Base-by-base conservation (phyloP, 2,888 invertebrate genomes). In the Gari tellinella region DNA sequence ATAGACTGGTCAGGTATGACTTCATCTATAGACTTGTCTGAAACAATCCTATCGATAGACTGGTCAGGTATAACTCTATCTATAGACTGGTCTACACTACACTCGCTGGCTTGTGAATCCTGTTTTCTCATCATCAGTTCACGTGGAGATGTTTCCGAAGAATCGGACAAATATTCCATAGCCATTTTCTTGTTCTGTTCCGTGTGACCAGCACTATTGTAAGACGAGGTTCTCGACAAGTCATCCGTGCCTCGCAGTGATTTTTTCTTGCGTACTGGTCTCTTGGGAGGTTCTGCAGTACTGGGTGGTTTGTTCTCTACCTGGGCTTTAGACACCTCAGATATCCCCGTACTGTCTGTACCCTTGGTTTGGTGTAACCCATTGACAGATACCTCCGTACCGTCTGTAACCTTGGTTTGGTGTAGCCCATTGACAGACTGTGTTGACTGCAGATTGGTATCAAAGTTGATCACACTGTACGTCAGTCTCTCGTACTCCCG, bases 111-210 rank as follows among this genome's bases (percentile, higher is more conserved):
- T 10, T 31, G 31, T 4, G 31, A 31, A 31, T 31, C 31, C 31
- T 31, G 31, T 10, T 31, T 31, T 31, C 31, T 31, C 10, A 31
- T 7, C 31, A 31, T 10, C 31, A 45, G 2, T 38, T 48, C 48
- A 12, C 79, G 55, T 14, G 79, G 79, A 0, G 79, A 79, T 19
- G 66, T 52, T 37, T 79, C 79, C 1, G 79, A 66, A 1, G 74
- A 79, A 49, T 75, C 75, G 19, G 75, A 75, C 26, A 66, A 60
- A 46, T 79, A 79, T 17, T 79, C 79, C 79, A 79, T 79, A 10
- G 66, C 46, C 68, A 69, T 68, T 52, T 62, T 61, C 21, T 53
- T 43, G 21, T 17, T 23, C n/a, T 41, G 45, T 2, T 31, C 37
- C 41, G 41, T 58, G 25, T 26, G 46, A 15, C 31, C 37, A 45